These are phyloP conservation scores for Ammodramus savannarum DNA, from an alignment of 2,113 vertebrate genomes.

Conservation along the genomic window DNA sequence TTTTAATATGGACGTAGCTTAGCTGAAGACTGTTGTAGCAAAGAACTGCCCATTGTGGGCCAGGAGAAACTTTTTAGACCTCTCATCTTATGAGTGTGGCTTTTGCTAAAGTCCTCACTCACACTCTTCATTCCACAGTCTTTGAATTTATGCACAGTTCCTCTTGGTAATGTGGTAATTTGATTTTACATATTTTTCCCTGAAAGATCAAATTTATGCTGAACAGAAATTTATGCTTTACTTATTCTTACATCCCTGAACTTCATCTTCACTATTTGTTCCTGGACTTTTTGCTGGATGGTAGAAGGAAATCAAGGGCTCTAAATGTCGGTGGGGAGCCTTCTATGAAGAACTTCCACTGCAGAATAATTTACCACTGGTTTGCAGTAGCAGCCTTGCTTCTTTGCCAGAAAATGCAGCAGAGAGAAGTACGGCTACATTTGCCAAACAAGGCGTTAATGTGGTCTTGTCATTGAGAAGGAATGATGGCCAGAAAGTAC, in stretches of 20 bases:
- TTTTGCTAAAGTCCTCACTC: background rate
- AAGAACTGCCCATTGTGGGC: background rate
- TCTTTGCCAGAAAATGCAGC: background rate
- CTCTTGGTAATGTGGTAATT: background rate
- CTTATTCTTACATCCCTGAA: background rate
- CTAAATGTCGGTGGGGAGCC: background rate
- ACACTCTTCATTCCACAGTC: background rate
- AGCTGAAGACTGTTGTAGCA: background rate
- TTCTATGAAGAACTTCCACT: background rate
- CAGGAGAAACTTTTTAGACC: background rate
- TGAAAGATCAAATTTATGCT: background rate
- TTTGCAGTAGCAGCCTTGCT: background rate
- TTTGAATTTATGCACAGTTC: background rate
- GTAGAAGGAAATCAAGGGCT: background rate
- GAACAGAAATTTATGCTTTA: background rate
- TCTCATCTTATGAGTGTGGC: accelerated
- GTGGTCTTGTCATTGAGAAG: accelerated
- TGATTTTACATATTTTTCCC: background rate
- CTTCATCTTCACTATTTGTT: background rate
- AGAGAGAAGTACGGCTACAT: background rate
- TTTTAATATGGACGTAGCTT: background rate
- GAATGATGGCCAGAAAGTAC: background rate
- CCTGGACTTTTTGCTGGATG: background rate
- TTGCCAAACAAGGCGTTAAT: accelerated
- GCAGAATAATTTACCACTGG: background rate